These are phyloP conservation scores for Halichoerus grypus DNA, from an alignment of 2,113 vertebrate species.

Conservation along the genomic window DNA sequence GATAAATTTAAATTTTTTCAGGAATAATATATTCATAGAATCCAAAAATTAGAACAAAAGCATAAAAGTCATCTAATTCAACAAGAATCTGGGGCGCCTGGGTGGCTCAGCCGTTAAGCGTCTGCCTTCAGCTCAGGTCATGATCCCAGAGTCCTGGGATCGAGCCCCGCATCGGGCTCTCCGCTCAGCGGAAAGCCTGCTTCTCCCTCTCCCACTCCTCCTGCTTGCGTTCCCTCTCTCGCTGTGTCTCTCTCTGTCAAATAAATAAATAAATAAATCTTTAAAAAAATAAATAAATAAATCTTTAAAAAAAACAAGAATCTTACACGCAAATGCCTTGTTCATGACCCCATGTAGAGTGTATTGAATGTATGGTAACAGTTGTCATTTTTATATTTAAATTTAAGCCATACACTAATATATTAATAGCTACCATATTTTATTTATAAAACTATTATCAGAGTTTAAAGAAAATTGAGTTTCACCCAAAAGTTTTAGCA, in stretches of 20 bases:
- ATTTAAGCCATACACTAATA: constrained; percentile 42
- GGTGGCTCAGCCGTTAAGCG: too few relatives aligned
- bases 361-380: not conserved
- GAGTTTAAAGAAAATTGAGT: constrained; percentile 59
- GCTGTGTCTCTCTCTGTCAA: too few relatives aligned
- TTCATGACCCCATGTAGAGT: not conserved
- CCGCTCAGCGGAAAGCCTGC: too few relatives aligned
- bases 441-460: constrained; percentile 18
- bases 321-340: not conserved
- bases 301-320: not conserved
- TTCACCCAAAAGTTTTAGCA: not conserved
- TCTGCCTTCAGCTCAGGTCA: too few relatives aligned
- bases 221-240: too few relatives aligned
- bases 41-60: not conserved
- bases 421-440: constrained; percentile 31
- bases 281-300: too few relatives aligned
- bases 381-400: not conserved
- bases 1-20: not conserved
- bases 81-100: not conserved
- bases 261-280: too few relatives aligned
- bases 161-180: too few relatives aligned
- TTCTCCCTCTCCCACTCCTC: too few relatives aligned
- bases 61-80: not conserved
- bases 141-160: too few relatives aligned
- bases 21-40: not conserved